Base-by-base conservation (phyloP, 1,140 invertebrate genomes). In the Trachymyrmex cornetzi region DNA sequence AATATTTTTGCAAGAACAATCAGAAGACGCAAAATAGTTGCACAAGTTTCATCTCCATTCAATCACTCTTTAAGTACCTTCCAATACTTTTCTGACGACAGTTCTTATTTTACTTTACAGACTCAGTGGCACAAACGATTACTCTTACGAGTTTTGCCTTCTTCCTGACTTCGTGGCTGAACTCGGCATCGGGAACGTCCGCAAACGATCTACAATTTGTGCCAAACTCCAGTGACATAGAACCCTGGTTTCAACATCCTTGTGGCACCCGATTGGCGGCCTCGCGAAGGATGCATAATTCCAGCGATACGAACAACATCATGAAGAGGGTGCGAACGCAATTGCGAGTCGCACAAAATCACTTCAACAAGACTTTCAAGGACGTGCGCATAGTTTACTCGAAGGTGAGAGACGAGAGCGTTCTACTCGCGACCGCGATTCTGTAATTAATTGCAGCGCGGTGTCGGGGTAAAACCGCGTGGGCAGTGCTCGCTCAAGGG, bases 301-400 rank as follows among this genome's bases (percentile, higher is more conserved):
- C 6, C 94, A 94, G 69, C 81, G 94, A 30, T 94, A 95, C 93
- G 19, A 94, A 94, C 77, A 87, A 92, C 12, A 89, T 94, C 11
- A 86, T 96, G 12, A 94, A 95, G 72, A 90, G 93, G 64, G 95
- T 96, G 19, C 91, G 92, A 30, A 94, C 93, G 2, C 95, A 95
- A 84, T 89, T 95, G 12, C 91, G 93, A 57, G 92, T 95, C 19
- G 95, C 95, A 0, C 91, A 94, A 63, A 93, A 94, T 79, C 93
- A 95, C 80, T 95, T 94, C 82, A 91, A 88, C 53, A 93, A 91
- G 59, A 87, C 93, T 72, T 87, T 92, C 77, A 93, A 93, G 38
- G 93, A 94, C 57, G 91, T 95, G 50, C 92, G 92, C 53, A 88
- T 93, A 34, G 91, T 95, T 44, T 95, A 94, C 79, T 91, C 93